Evolutionary conservation across 2,888 invertebrate species (phyloP).

Genomic region (Aricia artaxerxes): DNA sequence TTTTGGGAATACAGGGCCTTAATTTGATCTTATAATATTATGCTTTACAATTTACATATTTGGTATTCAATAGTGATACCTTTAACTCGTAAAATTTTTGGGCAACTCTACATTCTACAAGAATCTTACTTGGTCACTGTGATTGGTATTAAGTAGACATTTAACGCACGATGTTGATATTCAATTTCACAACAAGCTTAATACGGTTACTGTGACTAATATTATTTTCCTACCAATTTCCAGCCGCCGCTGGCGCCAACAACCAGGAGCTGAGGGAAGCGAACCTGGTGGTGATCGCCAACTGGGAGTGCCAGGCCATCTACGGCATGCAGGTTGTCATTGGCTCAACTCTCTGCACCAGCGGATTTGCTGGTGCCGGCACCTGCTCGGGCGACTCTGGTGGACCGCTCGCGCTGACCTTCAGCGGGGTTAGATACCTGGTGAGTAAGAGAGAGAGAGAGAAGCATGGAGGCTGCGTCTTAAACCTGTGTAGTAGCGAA

Average conservation of each 20-base stretch:
- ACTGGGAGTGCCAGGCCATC: conserved; percentile 51
- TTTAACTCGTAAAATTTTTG: too few species aligned
- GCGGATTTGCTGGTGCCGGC: conserved; percentile 47
- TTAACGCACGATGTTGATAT: too few species aligned
- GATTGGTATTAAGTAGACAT: too few species aligned
- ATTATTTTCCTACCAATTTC: neutral
- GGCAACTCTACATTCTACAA: too few species aligned
- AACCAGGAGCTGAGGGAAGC: conserved; percentile 62
- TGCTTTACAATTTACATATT: too few species aligned
- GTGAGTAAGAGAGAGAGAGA: conserved; percentile 34
- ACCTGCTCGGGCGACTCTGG: conserved; percentile 53
- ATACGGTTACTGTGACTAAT: too few species aligned
- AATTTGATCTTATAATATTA: too few species aligned
- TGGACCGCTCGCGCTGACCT: conserved; percentile 45
- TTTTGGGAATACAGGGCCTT: too few species aligned
- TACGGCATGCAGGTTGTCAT: conserved; percentile 48
- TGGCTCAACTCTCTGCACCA: conserved; percentile 54
- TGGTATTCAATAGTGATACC: too few species aligned
- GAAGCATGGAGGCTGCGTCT: neutral
- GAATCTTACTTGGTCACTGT: too few species aligned
- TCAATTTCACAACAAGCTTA: too few species aligned
- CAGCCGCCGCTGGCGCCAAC: conserved; percentile 48
- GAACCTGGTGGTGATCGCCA: conserved; percentile 59
- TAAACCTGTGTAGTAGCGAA: too few species aligned
- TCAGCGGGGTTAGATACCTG: conserved; percentile 34